phyloP scores from a whole-genome alignment of 2,888 invertebrate genomes.

The Holacanthella duospinosa region DNA sequence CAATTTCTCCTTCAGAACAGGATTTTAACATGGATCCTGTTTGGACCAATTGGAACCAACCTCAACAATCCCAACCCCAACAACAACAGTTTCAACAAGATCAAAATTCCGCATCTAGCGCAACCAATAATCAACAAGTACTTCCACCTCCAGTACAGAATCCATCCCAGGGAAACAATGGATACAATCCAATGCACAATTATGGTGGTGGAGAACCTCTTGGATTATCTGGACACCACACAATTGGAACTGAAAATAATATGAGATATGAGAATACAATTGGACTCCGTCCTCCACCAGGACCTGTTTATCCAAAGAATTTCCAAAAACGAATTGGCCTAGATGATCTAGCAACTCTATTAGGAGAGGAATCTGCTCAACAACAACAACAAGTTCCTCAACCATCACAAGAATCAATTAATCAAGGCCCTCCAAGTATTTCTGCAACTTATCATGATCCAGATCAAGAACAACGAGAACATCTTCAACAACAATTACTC shows the following conservation, averaged over 20 bases:
- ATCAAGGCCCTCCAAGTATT: background rate
- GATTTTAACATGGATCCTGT: background rate
- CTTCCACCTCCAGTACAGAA: background rate
- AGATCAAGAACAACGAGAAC: background rate
- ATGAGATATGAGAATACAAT: background rate
- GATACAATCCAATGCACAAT: background rate
- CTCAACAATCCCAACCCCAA: background rate
- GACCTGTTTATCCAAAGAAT: background rate
- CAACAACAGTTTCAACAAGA: background rate
- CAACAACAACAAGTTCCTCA: background rate
- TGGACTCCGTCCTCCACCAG: background rate
- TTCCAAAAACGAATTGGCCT: slow-evolving; percentile 4
- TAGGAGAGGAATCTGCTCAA: background rate
- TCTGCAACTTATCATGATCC: background rate
- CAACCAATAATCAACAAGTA: background rate
- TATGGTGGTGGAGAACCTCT: background rate
- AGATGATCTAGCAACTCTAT: background rate
- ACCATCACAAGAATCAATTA: background rate
- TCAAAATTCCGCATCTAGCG: background rate
- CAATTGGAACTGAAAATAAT: background rate
- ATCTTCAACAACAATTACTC: background rate
- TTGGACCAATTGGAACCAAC: background rate
- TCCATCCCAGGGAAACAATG: background rate
- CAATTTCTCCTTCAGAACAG: background rate
- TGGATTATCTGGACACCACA: background rate